Evolutionary conservation across 2,797 vertebrate species (phyloP), one percentile per base, ranked within the genome.

Genomic region (Trachurus trachurus): DNA sequence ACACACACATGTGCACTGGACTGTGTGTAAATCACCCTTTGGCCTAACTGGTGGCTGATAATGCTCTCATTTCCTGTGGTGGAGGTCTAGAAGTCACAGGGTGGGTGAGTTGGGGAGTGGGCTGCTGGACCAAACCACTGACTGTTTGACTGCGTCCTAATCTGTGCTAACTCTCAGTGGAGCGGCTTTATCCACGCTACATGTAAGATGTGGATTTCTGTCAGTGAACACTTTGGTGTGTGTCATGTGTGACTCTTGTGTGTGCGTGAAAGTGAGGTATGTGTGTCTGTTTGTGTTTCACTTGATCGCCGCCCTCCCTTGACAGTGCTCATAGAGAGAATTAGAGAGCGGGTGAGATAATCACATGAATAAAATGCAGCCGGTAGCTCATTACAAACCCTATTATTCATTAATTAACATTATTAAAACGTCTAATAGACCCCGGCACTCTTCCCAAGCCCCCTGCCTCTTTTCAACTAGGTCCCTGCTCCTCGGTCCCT

Each of bases 381-480:
- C 88, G 59, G 82, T 91, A 90, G 90, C 94, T 96, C 94, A 94
- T 96, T 95, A 96, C 92, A 76, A 84, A 90, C 87, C 86, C 93
- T 91, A 95, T 95, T 96, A 95, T 95, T 93, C 93, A 91, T 94
- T 95, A 95, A 96, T 96, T 96, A 95, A 94, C 93, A 95, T 95
- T 94, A 96, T 96, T 96, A 95, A 95, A 93, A 94, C 66, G 84
- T 80, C 92, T 95, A 94, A 94, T 89, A 91, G 91, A 93, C 85
- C 93, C 63, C 85, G 66, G 69, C 87, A 85, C 92, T 88, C 90
- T 86, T 92, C 86, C 86, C 89, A 54, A 79, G 77, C 82, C 89
- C 90, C 85, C 83, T 80, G 77, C 84, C 87, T 91, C 90, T 88
- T 94, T 93, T 93, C 88, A 93, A 93, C 88, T 93, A 87, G 90